Evolutionary conservation across 2,888 invertebrate species (phyloP), one percentile per base, ranked within the genome.

Genomic region (Mythimna vitellina): DNA sequence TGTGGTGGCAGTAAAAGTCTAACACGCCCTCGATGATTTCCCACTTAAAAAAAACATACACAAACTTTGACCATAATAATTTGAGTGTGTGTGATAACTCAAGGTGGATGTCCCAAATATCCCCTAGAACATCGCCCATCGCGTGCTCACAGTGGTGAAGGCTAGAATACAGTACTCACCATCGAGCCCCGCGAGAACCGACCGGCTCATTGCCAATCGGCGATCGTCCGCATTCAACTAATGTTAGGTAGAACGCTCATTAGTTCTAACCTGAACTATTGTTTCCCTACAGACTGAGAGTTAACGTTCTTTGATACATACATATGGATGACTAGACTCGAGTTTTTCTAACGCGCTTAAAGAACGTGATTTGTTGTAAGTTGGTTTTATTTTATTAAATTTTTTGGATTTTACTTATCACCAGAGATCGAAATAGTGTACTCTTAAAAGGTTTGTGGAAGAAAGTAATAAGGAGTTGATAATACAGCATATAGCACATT

Each of bases 201-300:
- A 35, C 73, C 67, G 67, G 65, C 85, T 83, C 85, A 84, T 83
- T 82, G 82, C 78, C 82, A 82, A 84, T 81, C 85, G 69, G 29
- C 78, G 46, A 70, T 76, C 73, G 71, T 74, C 54, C 82, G 71
- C 58, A 70, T 76, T 76, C 65, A 62, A 68, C 72, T 61, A 75
- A 78, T 65, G 66, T 64, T 62, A 73, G 62, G 65, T 57, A 65
- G 73, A 83, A 70, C 66, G 75, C 76, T 80, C 80, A 80, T 83
- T 80, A 80, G 80, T 56, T 82, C 32, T 35, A 35, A 14, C 38
- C 61, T 46, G 62, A 57, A 61, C 69, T 42, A 62, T 72, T 79
- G 73, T 79, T 63, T 83, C 80, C 83, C 80, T 14, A 3, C 67
- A 67, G 80, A 53, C 25, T 49, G 54, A 10, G 54, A 62, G 58